These are phyloP conservation scores for Hirudinaria manillensis DNA, from an alignment of 2,888 invertebrate genomes.

Conservation along the genomic window DNA sequence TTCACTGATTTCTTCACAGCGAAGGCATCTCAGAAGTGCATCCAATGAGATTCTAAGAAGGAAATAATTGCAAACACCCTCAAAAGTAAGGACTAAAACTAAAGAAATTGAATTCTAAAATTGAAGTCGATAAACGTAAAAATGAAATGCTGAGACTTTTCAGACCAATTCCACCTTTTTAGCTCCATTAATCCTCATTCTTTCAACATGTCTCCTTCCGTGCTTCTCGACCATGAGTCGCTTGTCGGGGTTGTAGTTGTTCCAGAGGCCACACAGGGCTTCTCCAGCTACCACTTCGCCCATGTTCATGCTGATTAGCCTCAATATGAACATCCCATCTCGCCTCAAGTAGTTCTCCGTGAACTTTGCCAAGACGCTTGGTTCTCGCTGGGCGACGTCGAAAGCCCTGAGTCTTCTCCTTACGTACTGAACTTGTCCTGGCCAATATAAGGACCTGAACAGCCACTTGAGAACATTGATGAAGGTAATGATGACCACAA, in stretches of 20 bases:
- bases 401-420: constrained; percentile 40
- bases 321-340: constrained; percentile 43
- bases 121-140: no score
- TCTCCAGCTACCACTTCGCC: constrained; percentile 45
- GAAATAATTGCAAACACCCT: neutral
- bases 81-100: neutral
- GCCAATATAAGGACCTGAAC: constrained; percentile 42
- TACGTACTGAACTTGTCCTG: constrained; percentile 42
- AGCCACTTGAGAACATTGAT: constrained; percentile 42
- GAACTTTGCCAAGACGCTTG: constrained; percentile 42
- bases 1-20: no score
- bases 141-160: neutral
- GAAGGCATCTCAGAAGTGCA: no score
- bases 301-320: constrained; percentile 43
- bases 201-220: constrained; percentile 35
- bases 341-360: constrained; percentile 43
- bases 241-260: constrained; percentile 44
- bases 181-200: constrained; percentile 35
- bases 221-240: constrained; percentile 41
- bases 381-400: constrained; percentile 41
- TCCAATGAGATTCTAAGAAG: no score
- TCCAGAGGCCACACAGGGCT: constrained; percentile 44
- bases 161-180: constrained; percentile 40
- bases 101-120: no score
- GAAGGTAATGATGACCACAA: constrained; percentile 41